Conservation (phyloP, 2,797 vertebrate species). For the Bradypodion ventrale region DNA sequence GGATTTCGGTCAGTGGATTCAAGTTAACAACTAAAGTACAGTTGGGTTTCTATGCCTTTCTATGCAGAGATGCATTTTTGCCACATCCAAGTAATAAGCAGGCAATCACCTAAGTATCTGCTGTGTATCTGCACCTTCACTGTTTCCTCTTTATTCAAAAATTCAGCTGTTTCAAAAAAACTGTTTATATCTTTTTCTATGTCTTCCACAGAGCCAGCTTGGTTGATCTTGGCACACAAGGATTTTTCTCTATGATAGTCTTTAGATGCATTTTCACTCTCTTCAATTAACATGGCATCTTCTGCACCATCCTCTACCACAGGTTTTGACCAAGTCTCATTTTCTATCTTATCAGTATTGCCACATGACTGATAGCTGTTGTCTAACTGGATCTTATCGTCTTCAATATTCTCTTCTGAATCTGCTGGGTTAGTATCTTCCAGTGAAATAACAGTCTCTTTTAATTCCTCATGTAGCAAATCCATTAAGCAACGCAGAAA, state of each 20-base stretch:
- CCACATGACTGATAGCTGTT: slow-evolving; percentile 91
- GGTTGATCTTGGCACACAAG: slow-evolving; percentile 85
- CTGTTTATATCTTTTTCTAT: slow-evolving; percentile 90
- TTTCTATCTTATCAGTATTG: slow-evolving; percentile 87
- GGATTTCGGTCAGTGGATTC: too few species aligned
- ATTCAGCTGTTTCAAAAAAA: slow-evolving; percentile 77
- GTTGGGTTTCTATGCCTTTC: too few species aligned
- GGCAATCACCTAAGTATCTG: slow-evolving; percentile 83
- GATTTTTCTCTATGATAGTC: slow-evolving; percentile 93
- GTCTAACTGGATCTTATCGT: slow-evolving; percentile 88
- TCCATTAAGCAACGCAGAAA: slow-evolving; percentile 98
- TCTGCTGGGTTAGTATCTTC: slow-evolving; percentile 79
- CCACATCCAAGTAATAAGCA: not conserved
- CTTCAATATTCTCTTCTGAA: slow-evolving; percentile 82
- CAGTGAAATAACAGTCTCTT: slow-evolving; percentile 85
- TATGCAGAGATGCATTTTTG: not conserved
- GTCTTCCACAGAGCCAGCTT: slow-evolving; percentile 80
- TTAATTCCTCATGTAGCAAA: slow-evolving; percentile 96
- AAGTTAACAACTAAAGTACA: too few species aligned
- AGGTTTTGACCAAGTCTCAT: slow-evolving; percentile 74
- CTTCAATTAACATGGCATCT: slow-evolving; percentile 91
- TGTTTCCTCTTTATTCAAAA: slow-evolving; percentile 89
- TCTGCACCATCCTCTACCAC: slow-evolving; percentile 83
- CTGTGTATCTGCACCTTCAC: slow-evolving; percentile 90
- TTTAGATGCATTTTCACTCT: slow-evolving; percentile 85